Conservation (phyloP, 2,797 vertebrate genomes). For the Melanotaenia trifasciata region DNA sequence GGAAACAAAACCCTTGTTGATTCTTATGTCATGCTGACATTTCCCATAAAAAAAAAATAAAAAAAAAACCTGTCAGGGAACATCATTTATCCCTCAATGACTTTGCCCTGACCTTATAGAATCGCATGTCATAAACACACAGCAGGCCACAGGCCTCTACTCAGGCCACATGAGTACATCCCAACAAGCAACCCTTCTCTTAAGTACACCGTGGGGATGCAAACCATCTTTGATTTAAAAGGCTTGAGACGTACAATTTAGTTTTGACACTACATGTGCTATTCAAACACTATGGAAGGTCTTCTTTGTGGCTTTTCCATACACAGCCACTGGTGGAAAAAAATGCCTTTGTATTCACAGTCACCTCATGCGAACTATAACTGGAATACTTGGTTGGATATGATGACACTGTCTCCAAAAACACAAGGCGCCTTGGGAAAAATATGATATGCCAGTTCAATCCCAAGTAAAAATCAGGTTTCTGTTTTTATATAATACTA, state of each 20-base stretch:
- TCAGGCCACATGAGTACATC: constrained; percentile 43
- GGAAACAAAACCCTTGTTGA: constrained; percentile 7
- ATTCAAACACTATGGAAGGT: constrained; percentile 27
- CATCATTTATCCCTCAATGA: constrained; percentile 34
- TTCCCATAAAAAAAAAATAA: constrained; percentile 19
- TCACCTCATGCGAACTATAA: constrained; percentile 38
- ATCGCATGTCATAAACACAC: constrained; percentile 36
- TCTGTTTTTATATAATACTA: no score
- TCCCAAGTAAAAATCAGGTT: constrained; percentile 6
- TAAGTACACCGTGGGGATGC: constrained; percentile 41
- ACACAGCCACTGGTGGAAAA: neutral
- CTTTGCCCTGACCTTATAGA: constrained; percentile 38
- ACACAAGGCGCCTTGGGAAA: neutral
- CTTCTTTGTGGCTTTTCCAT: constrained; percentile 18
- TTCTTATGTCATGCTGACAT: constrained; percentile 14
- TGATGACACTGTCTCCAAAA: constrained; percentile 20
- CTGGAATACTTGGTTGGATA: constrained; percentile 33
- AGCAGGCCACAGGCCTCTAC: neutral
- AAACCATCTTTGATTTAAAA: constrained; percentile 45
- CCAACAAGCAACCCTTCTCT: constrained; percentile 36
- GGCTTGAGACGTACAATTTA: constrained; percentile 19
- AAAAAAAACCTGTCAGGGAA: constrained; percentile 15
- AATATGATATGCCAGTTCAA: constrained; percentile 11
- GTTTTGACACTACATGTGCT: constrained; percentile 36
- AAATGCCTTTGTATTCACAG: constrained; percentile 21